phyloP scores from a whole-genome alignment of 2,888 invertebrate genomes.

The Tanytarsus gracilentus region DNA sequence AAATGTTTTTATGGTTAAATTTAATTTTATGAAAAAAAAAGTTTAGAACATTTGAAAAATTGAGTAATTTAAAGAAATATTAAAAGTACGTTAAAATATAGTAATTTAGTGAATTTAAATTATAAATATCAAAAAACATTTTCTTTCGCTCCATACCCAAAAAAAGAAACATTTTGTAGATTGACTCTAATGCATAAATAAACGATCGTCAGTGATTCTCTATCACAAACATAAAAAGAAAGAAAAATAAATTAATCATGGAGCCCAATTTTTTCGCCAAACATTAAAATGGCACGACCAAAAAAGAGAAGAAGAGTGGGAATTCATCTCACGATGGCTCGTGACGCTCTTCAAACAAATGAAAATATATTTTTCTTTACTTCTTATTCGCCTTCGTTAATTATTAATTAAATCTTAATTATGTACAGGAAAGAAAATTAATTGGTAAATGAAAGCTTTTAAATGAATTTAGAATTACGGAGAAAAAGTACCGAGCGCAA shows the following conservation, averaged over 20 bases:
- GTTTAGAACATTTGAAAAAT: too few species aligned
- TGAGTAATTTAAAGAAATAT: too few species aligned
- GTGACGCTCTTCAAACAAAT: not conserved
- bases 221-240: not conserved
- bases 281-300: not conserved
- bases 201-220: not conserved
- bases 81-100: too few species aligned
- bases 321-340: not conserved
- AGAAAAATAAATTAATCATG: not conserved
- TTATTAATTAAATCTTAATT: constrained; percentile 23
- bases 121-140: too few species aligned
- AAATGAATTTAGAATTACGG: constrained; percentile 24
- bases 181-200: not conserved
- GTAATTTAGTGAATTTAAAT: too few species aligned
- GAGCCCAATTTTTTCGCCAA: not conserved
- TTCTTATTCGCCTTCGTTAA: constrained; percentile 8
- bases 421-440: constrained; percentile 27
- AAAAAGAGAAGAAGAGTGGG: not conserved
- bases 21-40: too few species aligned
- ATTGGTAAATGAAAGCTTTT: constrained; percentile 28
- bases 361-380: too few species aligned
- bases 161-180: not conserved
- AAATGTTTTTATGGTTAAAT: too few species aligned
- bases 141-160: not conserved
- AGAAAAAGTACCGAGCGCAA: constrained; percentile 7